A percentile compares a stretch with the other conserved stretches of the same genome.
These are phyloP conservation scores for Melipona quadrifasciata DNA, from an alignment of 1,140 invertebrate genomes.

Conservation along the genomic window DNA sequence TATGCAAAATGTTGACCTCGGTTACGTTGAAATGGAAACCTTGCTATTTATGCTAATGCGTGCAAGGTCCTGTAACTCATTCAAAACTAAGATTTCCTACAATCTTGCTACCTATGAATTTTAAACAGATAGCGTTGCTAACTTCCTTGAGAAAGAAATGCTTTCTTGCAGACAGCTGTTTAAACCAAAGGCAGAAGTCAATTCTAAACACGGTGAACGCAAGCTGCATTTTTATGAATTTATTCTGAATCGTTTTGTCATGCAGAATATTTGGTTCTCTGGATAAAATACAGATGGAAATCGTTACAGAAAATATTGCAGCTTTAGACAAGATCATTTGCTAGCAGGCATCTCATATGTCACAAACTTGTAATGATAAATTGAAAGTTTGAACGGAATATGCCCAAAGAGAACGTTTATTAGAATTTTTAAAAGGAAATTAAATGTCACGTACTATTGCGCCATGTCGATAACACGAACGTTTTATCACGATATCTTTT, in stretches of 20 bases:
- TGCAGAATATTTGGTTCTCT: neutral
- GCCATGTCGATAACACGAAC: neutral
- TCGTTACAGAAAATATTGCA: neutral
- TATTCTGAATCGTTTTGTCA: neutral
- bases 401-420: neutral
- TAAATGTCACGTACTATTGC: neutral
- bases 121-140: neutral
- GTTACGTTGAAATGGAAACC: neutral
- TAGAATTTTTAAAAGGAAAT: neutral
- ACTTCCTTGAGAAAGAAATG: neutral
- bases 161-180: neutral
- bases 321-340: neutral
- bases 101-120: neutral
- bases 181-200: neutral
- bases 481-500: neutral
- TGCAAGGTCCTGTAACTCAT: neutral
- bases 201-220: neutral
- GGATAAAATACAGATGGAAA: neutral
- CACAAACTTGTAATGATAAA: neutral
- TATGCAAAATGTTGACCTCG: neutral
- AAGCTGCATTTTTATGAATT: neutral
- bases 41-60: neutral
- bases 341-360: too few relatives aligned
- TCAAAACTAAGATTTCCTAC: neutral
- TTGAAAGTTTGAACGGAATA: neutral